Base-by-base conservation (phyloP, 2,888 invertebrate species). In the Zootermopsis nevadensis region DNA sequence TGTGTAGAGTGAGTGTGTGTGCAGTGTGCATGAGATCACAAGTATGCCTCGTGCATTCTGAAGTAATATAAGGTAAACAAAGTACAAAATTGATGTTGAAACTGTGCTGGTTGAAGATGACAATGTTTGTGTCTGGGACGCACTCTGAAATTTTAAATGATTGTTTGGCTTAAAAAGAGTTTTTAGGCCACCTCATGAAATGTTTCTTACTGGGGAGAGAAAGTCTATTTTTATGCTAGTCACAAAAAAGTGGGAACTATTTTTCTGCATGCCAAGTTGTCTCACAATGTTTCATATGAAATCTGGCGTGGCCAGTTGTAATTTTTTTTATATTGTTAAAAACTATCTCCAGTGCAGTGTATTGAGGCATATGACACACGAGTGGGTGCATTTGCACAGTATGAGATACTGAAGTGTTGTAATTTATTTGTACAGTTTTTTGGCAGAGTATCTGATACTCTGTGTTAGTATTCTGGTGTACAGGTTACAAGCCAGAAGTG, bases 181-280 rank as follows among this genome's bases (percentile, higher is more conserved):
- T 67, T 80, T 81, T 79, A 79, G 79, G 79, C 79, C 79, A 35
- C 60, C 30, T 79, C 55, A 60, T 80, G 77, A 81, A 84, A 81
- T 83, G 77, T 79, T 81, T 83, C 79, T 72, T 80, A 74, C 82
- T 53, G 77, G 69, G 81, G 77, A 83, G 81, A 82, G 81, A 85
- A 85, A 84, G 84, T 84, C 84, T 85, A 85, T 85, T 84, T 84
- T 85, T 85, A 85, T 85, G 85, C 85, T 85, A 85, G 85, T 85
- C 85, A 85, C 83, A 81, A 80, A 83, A 80, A 72, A 81, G 77
- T 82, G 77, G 82, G 84, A 85, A 85, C 85, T 85, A 85, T 85
- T 84, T 85, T 85, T 85, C 82, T 85, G 84, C 84, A 85, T 85
- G 84, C 83, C 80, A 84, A 84, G 80, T 84, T 83, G 81, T 82